Base-by-base conservation (phyloP, 2,888 invertebrate species). In the Argynnis bischoffii region DNA sequence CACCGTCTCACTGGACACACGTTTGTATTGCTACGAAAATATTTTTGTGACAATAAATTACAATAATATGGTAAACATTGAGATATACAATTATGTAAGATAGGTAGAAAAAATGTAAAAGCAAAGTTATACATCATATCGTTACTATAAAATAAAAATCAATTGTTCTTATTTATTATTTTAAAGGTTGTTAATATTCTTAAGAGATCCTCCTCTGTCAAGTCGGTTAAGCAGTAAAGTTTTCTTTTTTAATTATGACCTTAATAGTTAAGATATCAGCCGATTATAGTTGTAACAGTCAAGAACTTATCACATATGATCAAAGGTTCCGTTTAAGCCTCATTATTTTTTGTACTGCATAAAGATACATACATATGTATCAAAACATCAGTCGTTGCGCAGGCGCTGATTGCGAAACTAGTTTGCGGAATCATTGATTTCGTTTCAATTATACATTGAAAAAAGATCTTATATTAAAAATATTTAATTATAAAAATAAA, bases 21-120 rank as follows among this genome's bases (percentile, higher is more conserved):
- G 60, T 67, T 70, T 67, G 60, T 64, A 54, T 61, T 67, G 63
- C 55, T 70, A 51, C 64, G 63, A 63, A 66, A 66, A 63, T 66
- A 64, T 69, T 69, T 65, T 69, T 66, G 66, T 60, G 41, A 5
- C 54, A 55, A 47, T 66, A 54, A 63, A 48, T 66, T 55, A 18
- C 54, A 53, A 41, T 55, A 59, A 48, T 26, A 26, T 5, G 59
- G 48, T 26, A 59, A 48, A 59, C 26, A 59, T 59, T 48, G 6
- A 48, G 26, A 48, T n/a, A 59, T 31, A 16, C 48, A 59, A 48
- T 48, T 48, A 48, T 47, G 48, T 59, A 48, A 5, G 59, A 5
- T 31, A 48, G 47, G 16, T 59, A 26, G 15, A 11, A 48, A 26
- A 48, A 31, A 48, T 47, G 11, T 11, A 48, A 31, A 48, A 48